A percentile compares a stretch with the other conserved stretches of the same genome.
phyloP scores from a whole-genome alignment of 2,113 vertebrate genomes.

The Channa maculata region DNA sequence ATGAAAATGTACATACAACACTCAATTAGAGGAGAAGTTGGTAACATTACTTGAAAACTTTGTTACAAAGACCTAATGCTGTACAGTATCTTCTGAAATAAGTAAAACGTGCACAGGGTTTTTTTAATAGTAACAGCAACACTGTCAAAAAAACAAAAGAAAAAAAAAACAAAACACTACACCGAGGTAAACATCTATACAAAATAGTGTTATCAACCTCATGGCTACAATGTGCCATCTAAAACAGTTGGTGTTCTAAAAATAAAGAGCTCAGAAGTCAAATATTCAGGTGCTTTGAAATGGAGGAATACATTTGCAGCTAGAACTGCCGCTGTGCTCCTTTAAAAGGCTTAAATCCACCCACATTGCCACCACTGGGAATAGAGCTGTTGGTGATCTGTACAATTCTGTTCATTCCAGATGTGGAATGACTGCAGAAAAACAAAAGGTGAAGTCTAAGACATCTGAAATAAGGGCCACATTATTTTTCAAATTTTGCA shows the following conservation, averaged over 20 bases:
- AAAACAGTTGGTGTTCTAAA: slow-evolving; percentile 85
- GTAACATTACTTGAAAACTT: slow-evolving; percentile 69
- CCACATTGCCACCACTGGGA: slow-evolving; percentile 86
- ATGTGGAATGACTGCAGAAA: slow-evolving; percentile 88
- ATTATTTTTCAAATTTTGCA: not conserved
- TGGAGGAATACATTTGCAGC: slow-evolving; percentile 52
- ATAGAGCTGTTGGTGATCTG: slow-evolving; percentile 95
- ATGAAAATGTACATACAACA: slow-evolving; percentile 63
- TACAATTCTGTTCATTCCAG: slow-evolving; percentile 95
- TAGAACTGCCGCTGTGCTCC: slow-evolving; percentile 91
- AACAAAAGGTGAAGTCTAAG: slow-evolving; percentile 1
- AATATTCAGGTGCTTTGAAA: slow-evolving; percentile 57
- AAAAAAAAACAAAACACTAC: slow-evolving; percentile 42
- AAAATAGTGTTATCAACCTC: slow-evolving; percentile 61
- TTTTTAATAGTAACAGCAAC: slow-evolving; percentile 63
- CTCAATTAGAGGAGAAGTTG: slow-evolving; percentile 31
- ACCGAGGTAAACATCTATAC: slow-evolving; percentile 74
- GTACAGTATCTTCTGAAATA: slow-evolving; percentile 70
- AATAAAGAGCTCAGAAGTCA: slow-evolving; percentile 61
- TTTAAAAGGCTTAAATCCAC: slow-evolving; percentile 96
- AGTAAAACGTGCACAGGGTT: slow-evolving; percentile 68
- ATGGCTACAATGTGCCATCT: slow-evolving; percentile 79
- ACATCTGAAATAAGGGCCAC: not conserved
- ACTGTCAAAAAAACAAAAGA: slow-evolving; percentile 62
- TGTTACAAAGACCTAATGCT: slow-evolving; percentile 70